Base-by-base conservation (phyloP, 2,888 invertebrate genomes). In the Campopleginae sp. region DNA sequence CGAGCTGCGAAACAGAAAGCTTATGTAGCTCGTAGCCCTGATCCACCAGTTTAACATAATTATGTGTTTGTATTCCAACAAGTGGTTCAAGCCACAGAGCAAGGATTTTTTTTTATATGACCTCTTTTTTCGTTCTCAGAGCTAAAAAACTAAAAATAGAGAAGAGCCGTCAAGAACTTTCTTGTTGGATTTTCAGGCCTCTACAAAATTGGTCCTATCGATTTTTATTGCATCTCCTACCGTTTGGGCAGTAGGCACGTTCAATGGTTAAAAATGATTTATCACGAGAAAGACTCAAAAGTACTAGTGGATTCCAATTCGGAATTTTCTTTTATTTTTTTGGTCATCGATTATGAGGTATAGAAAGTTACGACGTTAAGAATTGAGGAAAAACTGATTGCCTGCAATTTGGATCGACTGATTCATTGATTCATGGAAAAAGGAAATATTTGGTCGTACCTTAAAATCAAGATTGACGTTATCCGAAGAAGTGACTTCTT, bases 401-500 rank as follows among this genome's bases (percentile, higher is more conserved):
- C 6, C 14, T 14, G 14, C 27, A 27, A 58, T 23, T 54, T 58
- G 58, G 27, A 58, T 58, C 27, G 58, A 58, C 27, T 58, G 14
- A 27, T 58, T 58, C 10, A 23, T 5, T 27, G 27, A 27, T 27
- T 58, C 27, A 1, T 1, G 17, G 2, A 65, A 4, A 19, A 23
- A 31, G 38, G 5, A 4, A 12, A 19, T 23, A 8, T 38, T 14
- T 75, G 27, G 42, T 54, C 82, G 38, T 85, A 93, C 93, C 90
- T 93, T 93, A 27, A 93, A 89, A 85, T 93, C 93, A 44, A 93
- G 89, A 89, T 93, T 93, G 1, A 91, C 89, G 79, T 92, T 93
- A 58, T 93, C 93, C 27, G 93, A 91, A 0, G 93, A 92, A 12
- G 93, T 93, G 7, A 93, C 93, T 89, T 93, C 93, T 78, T 93